Base-by-base conservation (phyloP, 23 tunicate species). In the Trididemnum nubilum region DNA sequence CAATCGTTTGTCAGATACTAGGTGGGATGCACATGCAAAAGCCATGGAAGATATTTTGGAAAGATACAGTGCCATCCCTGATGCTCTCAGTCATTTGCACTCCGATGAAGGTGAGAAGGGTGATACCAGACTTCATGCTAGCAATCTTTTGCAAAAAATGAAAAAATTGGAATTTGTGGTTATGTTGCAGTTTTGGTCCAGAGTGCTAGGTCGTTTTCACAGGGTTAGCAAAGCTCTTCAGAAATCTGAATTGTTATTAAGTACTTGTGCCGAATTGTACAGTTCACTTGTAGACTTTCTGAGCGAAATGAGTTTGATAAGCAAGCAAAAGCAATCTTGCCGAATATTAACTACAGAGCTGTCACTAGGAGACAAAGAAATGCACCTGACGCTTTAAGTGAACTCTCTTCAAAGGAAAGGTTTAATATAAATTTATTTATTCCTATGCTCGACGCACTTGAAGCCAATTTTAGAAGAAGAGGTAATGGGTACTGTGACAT, bases 1-100 rank as follows among this genome's bases (percentile, higher is more conserved):
- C 58, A 38, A 9, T 73, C 78, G 39, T 73, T 73, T 73, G 29
- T 73, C 58, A 37, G 78, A 73, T 18, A 73, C 78, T 37, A 36
- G 57, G 26, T 73, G 58, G 58, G 78, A 73, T 37, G 78, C 78
- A 7, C 78, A 39, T 73, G 78, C 78, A 36, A 73, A 73, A 73
- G 78, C 58, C 30, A 73, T 58, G 78, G 58, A 36, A 36, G 78
- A 57, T 73, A 38, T 73, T 37, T 73, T 37, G 36, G 74, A 69
- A 69, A 69, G 37, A 28, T 69, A 37, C 58, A 21, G 58, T 37
- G 57, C 57, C 78, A 73, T 73, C 78, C 37, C 57, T 27, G 29
- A 73, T 37, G 58, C 78, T 73, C 78, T 73, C 78, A 73, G 58
- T 73, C 78, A 73, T 73, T 37, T 73, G 57, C 58, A 73, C 58